Evolutionary conservation across 2,113 vertebrate species (phyloP).

Genomic region (Bolborhynchus lineola): DNA sequence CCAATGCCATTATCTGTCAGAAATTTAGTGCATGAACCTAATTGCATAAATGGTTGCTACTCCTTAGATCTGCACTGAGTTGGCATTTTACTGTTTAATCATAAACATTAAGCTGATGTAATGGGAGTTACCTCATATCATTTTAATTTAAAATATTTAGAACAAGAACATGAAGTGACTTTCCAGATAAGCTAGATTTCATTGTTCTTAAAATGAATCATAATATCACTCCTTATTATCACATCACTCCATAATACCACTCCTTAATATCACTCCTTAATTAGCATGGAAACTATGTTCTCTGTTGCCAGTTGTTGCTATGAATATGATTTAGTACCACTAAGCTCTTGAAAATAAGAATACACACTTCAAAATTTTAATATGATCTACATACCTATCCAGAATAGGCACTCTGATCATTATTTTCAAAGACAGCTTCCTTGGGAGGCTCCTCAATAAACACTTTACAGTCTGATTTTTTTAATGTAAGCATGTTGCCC

Average conservation of each 20-base stretch:
- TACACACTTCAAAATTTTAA: background rate
- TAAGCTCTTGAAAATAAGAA: background rate
- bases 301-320: background rate
- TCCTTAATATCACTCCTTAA: background rate
- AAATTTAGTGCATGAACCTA: background rate
- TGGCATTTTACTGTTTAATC: background rate
- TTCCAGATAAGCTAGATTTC: background rate
- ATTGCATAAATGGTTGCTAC: background rate
- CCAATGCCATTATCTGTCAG: background rate
- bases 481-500: background rate
- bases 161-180: background rate
- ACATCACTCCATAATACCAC: too few species aligned
- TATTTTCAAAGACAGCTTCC: background rate
- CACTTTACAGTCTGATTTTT: background rate
- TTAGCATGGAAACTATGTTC: background rate
- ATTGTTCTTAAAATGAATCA: background rate
- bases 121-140: background rate
- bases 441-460: background rate
- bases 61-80: background rate
- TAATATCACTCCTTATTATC: background rate
- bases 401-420: background rate
- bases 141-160: background rate
- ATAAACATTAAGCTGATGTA: background rate
- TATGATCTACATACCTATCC: background rate
- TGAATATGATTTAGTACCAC: background rate